These are phyloP conservation scores for Elmis aenea DNA, from an alignment of 2,888 invertebrate genomes.

Conservation along the genomic window DNA sequence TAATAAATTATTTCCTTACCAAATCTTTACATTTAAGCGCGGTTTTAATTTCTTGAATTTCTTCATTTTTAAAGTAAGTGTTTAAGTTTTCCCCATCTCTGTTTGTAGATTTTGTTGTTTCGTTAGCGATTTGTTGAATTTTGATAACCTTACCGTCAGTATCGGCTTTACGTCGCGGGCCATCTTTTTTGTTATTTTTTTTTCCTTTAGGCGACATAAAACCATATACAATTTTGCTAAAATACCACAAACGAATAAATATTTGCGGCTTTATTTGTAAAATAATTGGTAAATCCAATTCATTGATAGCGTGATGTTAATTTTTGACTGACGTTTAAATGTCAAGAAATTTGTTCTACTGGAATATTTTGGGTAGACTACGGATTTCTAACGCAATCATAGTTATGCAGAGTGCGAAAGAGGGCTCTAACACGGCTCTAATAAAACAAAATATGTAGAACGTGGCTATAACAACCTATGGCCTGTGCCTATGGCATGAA, in stretches of 20 bases:
- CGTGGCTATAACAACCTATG: no score
- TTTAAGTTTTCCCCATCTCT: constrained; percentile 21
- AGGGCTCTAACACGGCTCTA: no score
- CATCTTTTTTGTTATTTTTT: constrained; percentile 25
- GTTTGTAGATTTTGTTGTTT: constrained; percentile 5
- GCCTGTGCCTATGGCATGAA: no score
- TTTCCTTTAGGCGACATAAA: constrained; percentile 29
- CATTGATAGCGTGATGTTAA: no score
- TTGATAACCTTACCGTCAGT: constrained; percentile 9
- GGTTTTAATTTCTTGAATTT: constrained; percentile 34
- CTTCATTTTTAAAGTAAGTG: constrained; percentile 33
- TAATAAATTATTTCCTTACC: constrained; percentile 36
- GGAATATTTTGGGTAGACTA: no score
- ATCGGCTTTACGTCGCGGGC: constrained; percentile 14
- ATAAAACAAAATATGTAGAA: no score
- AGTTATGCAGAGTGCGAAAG: no score
- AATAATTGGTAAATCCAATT: no score
- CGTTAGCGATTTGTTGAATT: constrained; percentile 6
- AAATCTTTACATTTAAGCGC: constrained; percentile 37
- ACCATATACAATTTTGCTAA: constrained; percentile 6
- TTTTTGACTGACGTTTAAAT: no score
- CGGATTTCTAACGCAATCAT: no score
- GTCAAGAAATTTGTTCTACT: no score
- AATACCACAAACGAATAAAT: constrained; percentile 12
- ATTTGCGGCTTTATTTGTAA: constrained; percentile 8